Evolutionary conservation across 2,888 invertebrate species (phyloP).

Genomic region (Ochropacha duplaris): DNA sequence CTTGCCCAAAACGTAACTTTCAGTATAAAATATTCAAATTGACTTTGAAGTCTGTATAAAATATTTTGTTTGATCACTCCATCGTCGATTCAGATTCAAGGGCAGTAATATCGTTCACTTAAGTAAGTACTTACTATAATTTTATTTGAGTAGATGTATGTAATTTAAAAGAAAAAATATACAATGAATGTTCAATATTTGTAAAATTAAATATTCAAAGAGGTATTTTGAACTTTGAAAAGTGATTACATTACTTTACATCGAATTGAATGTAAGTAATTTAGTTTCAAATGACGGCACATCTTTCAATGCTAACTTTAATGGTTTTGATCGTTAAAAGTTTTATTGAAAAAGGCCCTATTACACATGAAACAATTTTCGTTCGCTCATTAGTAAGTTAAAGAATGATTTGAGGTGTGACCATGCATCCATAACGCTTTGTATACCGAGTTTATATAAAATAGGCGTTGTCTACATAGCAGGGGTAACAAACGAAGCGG

Average conservation of each 20-base stretch:
- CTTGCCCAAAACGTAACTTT: constrained; percentile 40
- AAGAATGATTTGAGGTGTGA: constrained; percentile 4
- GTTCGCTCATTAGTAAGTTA: not conserved
- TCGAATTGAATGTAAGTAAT: not conserved
- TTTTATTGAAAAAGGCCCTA: not conserved
- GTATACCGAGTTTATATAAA: constrained; percentile 41
- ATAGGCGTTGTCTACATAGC: constrained; percentile 68
- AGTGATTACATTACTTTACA: not conserved
- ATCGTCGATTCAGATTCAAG: constrained; percentile 36
- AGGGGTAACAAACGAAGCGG: constrained; percentile 65
- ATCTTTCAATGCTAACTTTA: not conserved
- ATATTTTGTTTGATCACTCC: constrained; percentile 48
- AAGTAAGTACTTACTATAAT: constrained; percentile 24
- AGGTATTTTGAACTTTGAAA: not conserved
- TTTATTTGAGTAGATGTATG: constrained; percentile 4
- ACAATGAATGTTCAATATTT: not conserved
- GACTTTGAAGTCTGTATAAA: constrained; percentile 42
- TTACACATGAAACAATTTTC: not conserved
- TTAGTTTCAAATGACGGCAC: not conserved
- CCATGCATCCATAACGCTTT: constrained; percentile 40
- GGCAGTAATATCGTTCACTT: constrained; percentile 25
- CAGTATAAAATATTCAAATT: constrained; percentile 55
- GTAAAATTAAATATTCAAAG: not conserved
- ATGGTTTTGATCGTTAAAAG: not conserved
- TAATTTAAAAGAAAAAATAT: not conserved